Percentiles rank a stretch among this genome's conserved stretches.
Evolutionary conservation across 2,888 invertebrate species (phyloP).

Genomic region (Eupeodes latifasciatus): DNA sequence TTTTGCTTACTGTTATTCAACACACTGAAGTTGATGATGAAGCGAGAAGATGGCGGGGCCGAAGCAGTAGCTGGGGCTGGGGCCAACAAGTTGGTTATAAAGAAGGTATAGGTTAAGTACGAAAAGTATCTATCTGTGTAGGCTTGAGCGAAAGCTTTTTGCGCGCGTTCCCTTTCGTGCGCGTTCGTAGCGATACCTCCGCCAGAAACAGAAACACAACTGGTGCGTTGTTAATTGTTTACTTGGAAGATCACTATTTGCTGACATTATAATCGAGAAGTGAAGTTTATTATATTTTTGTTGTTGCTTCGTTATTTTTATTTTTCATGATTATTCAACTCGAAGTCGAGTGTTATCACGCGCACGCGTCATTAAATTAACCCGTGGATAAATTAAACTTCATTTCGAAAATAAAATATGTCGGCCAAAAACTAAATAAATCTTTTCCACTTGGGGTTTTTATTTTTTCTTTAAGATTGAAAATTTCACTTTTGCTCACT

Average conservation of each 20-base stretch:
- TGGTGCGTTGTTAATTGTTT: constrained; percentile 74
- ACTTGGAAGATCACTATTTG: constrained; percentile 58
- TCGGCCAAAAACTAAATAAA: not conserved
- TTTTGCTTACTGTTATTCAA: constrained; percentile 70
- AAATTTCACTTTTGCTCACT: constrained; percentile 32
- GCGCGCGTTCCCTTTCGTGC: constrained; percentile 68
- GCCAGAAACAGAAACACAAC: constrained; percentile 58
- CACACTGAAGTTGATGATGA: constrained; percentile 44
- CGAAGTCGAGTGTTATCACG: constrained; percentile 28
- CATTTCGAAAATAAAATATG: not conserved
- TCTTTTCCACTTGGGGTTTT: not conserved
- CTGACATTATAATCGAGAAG: constrained; percentile 71
- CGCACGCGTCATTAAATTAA: constrained; percentile 25
- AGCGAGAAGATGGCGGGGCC: constrained; percentile 12
- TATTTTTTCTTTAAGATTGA: not conserved
- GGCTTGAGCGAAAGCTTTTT: constrained; percentile 68
- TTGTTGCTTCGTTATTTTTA: not conserved
- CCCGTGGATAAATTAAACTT: constrained; percentile 9
- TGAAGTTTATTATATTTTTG: constrained; percentile 24
- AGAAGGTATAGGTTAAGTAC: constrained; percentile 8
- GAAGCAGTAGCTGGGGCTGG: constrained; percentile 19
- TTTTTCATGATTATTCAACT: constrained; percentile 36
- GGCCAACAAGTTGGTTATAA: constrained; percentile 13
- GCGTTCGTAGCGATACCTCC: constrained; percentile 67
- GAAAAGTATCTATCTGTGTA: constrained; percentile 35